These are phyloP conservation scores for Hylia prasina DNA, from an alignment of 2,113 vertebrate genomes.

Conservation along the genomic window DNA sequence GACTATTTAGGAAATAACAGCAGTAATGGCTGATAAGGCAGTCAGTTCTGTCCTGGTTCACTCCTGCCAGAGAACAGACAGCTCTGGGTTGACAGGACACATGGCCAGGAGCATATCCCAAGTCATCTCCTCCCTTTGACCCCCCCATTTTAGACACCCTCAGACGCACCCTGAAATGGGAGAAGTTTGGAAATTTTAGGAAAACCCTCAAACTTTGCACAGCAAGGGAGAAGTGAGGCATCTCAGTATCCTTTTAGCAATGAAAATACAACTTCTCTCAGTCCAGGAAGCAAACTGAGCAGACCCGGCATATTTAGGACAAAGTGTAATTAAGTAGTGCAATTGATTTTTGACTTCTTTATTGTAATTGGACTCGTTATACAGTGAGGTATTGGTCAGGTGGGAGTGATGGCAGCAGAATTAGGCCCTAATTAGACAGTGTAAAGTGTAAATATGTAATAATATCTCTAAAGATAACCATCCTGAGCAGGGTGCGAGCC, in stretches of 20 bases:
- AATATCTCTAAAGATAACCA: background rate
- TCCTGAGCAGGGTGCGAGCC: fast-evolving
- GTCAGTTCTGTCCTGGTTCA: background rate
- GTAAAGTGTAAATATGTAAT: background rate
- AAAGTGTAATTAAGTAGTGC: background rate
- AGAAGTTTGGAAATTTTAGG: background rate
- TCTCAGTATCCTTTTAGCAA: background rate
- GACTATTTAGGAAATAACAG: background rate
- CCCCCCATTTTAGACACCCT: background rate
- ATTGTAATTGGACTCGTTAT: slow-evolving; percentile 27
- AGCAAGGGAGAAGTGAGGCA: background rate
- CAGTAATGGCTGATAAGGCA: background rate
- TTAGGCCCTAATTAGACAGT: slow-evolving; percentile 35
- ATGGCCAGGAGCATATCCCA: background rate
- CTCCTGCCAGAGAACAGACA: background rate
- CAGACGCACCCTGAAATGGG: fast-evolving
- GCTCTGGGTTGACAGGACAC: background rate
- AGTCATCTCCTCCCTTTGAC: background rate
- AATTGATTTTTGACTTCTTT: slow-evolving; percentile 30
- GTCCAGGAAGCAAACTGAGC: background rate
- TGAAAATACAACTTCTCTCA: background rate
- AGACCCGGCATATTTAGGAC: background rate
- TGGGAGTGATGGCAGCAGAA: slow-evolving; percentile 41
- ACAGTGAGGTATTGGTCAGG: slow-evolving; percentile 28
- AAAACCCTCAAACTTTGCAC: background rate